Percentiles rank a stretch among this genome's conserved stretches.
phyloP scores from a whole-genome alignment of 2,888 invertebrate species.

The Pasiphila rectangulata region DNA sequence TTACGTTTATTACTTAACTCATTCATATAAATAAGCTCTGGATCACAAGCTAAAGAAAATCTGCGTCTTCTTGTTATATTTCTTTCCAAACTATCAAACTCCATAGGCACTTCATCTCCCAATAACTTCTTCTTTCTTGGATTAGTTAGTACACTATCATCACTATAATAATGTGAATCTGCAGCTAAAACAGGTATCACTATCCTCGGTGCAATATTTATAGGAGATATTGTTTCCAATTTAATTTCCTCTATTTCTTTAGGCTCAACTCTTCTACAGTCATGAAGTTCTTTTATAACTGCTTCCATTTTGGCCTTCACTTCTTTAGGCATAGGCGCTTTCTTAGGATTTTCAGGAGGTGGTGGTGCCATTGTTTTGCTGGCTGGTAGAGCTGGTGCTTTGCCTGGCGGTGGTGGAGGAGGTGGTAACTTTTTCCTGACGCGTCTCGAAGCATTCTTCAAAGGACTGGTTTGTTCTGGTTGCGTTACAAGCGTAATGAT shows the following conservation, averaged over 20 bases:
- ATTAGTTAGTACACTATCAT: conserved; percentile 55
- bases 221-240: conserved; percentile 51
- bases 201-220: conserved; percentile 57
- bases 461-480: conserved; percentile 52
- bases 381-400: conserved; percentile 68
- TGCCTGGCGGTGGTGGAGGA: conserved; percentile 70
- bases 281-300: conserved; percentile 79
- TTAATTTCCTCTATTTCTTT: conserved; percentile 52
- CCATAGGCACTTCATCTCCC: conserved; percentile 49
- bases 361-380: conserved; percentile 40
- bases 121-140: conserved; percentile 48
- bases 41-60: conserved; percentile 65
- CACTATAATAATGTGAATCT: conserved; percentile 64
- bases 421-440: conserved; percentile 70
- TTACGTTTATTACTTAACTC: conserved; percentile 44
- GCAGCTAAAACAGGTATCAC: conserved; percentile 72
- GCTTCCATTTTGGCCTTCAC: conserved; percentile 83
- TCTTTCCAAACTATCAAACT: conserved; percentile 68
- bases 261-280: conserved; percentile 64
- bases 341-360: conserved; percentile 30
- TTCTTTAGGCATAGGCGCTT: conserved; percentile 71
- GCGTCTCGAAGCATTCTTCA: conserved; percentile 57
- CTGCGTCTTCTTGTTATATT: conserved; percentile 55
- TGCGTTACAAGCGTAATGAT: conserved; percentile 31
- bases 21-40: conserved; percentile 67